Conservation (phyloP, 2,888 invertebrate genomes). For the Plebejus anna region DNA sequence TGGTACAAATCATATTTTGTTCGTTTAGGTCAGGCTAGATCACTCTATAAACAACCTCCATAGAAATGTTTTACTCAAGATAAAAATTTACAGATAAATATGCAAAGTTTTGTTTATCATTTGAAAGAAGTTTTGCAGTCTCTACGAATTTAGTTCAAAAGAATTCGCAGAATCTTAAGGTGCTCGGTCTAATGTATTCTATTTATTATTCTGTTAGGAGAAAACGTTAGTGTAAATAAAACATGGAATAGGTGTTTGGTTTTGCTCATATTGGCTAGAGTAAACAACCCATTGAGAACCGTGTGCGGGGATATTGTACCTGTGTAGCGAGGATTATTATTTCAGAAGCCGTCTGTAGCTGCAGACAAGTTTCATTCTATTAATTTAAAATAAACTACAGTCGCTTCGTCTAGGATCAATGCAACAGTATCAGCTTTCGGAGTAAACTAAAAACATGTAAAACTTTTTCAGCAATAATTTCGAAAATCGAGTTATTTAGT, state of each 20-base stretch:
- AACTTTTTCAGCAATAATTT: background rate
- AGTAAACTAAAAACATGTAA: background rate
- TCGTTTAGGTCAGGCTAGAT: background rate
- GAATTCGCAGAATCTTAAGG: background rate
- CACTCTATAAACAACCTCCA: background rate
- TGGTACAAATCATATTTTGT: no score
- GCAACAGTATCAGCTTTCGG: no score
- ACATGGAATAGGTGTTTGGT: constrained; percentile 42
- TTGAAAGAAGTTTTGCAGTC: constrained; percentile 2
- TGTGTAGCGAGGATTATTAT: constrained; percentile 31
- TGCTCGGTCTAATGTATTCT: background rate
- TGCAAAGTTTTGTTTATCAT: background rate
- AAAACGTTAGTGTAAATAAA: constrained; percentile 50
- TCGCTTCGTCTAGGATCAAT: background rate
- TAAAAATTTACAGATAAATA: background rate
- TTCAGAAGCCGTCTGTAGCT: background rate
- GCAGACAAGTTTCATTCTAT: background rate
- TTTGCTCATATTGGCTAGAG: constrained; percentile 43
- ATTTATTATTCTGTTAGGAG: constrained; percentile 31
- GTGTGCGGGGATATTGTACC: constrained; percentile 37
- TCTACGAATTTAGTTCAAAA: background rate
- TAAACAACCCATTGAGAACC: constrained; percentile 45
- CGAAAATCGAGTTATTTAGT: background rate
- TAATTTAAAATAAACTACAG: background rate
- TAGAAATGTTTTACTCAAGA: constrained; percentile 3